Conservation (phyloP, 1,140 invertebrate species). For the Episyrphus balteatus region DNA sequence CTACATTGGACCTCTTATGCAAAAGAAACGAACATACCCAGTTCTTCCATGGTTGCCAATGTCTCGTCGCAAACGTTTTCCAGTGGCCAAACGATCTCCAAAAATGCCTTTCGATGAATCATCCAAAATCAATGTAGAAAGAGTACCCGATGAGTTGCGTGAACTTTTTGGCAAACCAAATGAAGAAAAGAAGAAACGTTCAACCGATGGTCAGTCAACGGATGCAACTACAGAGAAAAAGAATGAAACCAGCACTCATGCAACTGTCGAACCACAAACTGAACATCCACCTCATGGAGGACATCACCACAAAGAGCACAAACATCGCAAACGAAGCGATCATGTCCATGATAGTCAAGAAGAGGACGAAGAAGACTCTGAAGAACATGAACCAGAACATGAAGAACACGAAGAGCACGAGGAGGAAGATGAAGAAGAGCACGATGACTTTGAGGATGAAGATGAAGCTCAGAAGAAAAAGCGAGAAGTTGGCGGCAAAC, state of each 20-base stretch:
- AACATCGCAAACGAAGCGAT: constrained; percentile 30
- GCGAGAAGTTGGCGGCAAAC: constrained; percentile 14
- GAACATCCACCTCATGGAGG: background rate
- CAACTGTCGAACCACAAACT: constrained; percentile 4
- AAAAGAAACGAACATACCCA: constrained; percentile 33
- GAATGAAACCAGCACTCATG: constrained; percentile 13
- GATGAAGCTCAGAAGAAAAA: constrained; percentile 36
- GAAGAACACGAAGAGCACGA: constrained; percentile 37
- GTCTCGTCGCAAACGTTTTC: constrained; percentile 46
- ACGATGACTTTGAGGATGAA: constrained; percentile 40
- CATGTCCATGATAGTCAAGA: constrained; percentile 20
- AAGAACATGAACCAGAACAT: constrained; percentile 39
- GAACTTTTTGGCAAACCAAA: constrained; percentile 39
- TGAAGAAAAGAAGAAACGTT: constrained; percentile 40
- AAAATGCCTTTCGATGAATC: constrained; percentile 12
- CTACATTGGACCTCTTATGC: constrained; percentile 38
- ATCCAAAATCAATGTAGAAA: constrained; percentile 17
- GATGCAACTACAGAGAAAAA: constrained; percentile 17
- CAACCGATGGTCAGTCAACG: constrained; percentile 25
- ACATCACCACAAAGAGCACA: constrained; percentile 15
- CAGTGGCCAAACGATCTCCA: constrained; percentile 47
- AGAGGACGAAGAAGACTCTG: constrained; percentile 17
- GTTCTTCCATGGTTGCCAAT: constrained; percentile 35
- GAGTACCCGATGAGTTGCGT: constrained; percentile 34
- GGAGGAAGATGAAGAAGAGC: constrained; percentile 38